phyloP scores from a whole-genome alignment of 1,140 invertebrate genomes.

The Melitaea cinxia region DNA sequence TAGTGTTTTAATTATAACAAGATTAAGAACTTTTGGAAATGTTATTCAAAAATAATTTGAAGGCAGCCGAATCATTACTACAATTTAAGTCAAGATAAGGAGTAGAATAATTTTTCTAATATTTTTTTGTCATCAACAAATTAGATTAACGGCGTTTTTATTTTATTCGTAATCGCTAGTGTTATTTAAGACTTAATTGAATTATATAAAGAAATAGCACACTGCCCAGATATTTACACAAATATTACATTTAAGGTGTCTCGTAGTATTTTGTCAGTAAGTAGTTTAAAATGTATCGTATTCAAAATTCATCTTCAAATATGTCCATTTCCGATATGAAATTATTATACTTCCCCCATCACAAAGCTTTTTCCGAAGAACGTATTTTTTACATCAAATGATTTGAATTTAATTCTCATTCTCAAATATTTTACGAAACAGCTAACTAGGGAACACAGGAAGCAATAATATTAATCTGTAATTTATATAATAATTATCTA shows the following conservation, averaged over 20 bases:
- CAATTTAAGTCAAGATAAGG: not conserved
- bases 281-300: constrained; percentile 23
- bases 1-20: not conserved
- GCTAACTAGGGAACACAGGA: constrained; percentile 42
- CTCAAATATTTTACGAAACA: constrained; percentile 41
- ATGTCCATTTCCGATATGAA: constrained; percentile 22
- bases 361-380: constrained; percentile 8
- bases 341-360: constrained; percentile 4
- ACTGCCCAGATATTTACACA: constrained; percentile 43
- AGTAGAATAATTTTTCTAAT: not conserved
- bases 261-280: constrained; percentile 18
- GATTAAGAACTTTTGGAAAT: not conserved
- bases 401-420: constrained; percentile 15
- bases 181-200: constrained; percentile 22
- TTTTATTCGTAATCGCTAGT: constrained; percentile 29
- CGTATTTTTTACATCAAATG: not conserved
- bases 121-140: constrained; percentile 20
- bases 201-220: constrained; percentile 36
- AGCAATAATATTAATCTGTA: constrained; percentile 58
- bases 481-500: constrained; percentile 50
- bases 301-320: constrained; percentile 19
- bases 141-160: constrained; percentile 9
- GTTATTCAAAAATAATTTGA: constrained; percentile 23
- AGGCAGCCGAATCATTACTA: constrained; percentile 26
- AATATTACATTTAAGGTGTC: constrained; percentile 34